Percentiles rank a stretch among this genome's conserved stretches.
These are phyloP conservation scores for Muscicapa comitata DNA, from an alignment of 2,797 vertebrate species.

Conservation along the genomic window DNA sequence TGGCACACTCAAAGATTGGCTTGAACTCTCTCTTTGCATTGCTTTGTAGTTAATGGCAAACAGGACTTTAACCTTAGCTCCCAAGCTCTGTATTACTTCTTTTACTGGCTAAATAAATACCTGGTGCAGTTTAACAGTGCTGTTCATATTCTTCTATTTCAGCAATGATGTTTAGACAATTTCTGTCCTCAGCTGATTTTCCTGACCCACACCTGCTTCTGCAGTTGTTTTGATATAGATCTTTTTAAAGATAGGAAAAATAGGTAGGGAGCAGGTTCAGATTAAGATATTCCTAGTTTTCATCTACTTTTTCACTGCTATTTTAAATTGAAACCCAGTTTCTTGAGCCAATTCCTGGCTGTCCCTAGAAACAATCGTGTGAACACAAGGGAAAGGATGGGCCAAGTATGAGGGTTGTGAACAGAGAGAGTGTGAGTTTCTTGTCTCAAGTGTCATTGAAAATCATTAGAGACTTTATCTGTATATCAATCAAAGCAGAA, in stretches of 20 bases:
- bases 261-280: neutral
- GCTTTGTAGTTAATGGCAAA: neutral
- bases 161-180: neutral
- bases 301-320: neutral
- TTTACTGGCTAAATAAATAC: neutral
- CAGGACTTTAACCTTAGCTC: neutral
- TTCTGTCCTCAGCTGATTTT: neutral
- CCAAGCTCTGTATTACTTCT: neutral
- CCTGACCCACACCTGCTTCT: neutral
- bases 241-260: neutral
- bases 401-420: neutral
- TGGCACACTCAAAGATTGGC: neutral
- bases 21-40: neutral
- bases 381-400: neutral
- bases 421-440: neutral
- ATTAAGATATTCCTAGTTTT: neutral
- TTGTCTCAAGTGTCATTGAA: neutral
- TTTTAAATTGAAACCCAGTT: neutral
- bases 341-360: neutral
- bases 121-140: neutral
- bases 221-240: neutral
- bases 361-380: fast-evolving
- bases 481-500: neutral
- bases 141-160: neutral
- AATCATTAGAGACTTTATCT: neutral